These are phyloP conservation scores for Enhydra lutris DNA, from an alignment of 2,113 vertebrate species.

Conservation along the genomic window DNA sequence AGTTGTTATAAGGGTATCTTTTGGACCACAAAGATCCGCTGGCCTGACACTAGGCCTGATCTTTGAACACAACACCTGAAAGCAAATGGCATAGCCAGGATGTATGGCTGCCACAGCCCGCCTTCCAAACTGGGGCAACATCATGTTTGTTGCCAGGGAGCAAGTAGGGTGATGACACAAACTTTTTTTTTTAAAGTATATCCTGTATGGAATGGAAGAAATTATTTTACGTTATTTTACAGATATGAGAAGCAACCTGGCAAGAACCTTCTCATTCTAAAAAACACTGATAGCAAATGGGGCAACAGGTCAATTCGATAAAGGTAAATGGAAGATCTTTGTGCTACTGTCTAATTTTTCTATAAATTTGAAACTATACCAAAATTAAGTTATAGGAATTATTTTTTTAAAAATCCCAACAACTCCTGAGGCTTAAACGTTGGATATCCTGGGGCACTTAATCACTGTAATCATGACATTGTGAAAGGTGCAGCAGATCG, in stretches of 20 bases:
- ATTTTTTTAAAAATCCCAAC: not conserved
- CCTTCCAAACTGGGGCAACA: not conserved
- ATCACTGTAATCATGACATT: not conserved
- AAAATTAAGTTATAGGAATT: not conserved
- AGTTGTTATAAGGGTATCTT: not conserved
- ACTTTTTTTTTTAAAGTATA: not conserved
- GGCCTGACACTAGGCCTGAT: not conserved
- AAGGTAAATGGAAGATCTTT: not conserved
- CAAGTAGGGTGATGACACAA: not conserved
- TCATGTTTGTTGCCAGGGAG: not conserved
- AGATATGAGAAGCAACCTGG: not conserved
- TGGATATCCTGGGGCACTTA: not conserved
- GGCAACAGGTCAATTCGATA: not conserved
- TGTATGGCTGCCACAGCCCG: not conserved
- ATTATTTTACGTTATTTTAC: not conserved
- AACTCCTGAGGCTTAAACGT: not conserved
- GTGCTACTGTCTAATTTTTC: not conserved
- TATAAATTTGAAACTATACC: not conserved
- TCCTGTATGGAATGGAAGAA: not conserved
- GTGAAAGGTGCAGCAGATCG: not conserved
- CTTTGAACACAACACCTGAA: not conserved
- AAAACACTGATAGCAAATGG: not conserved
- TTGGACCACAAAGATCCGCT: not conserved
- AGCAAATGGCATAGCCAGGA: not conserved
- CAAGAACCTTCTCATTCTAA: conserved; percentile 11